A percentile compares a stretch with the other conserved stretches of the same genome.
Conservation (phyloP, 2,113 vertebrate species). For the Riparia riparia region DNA sequence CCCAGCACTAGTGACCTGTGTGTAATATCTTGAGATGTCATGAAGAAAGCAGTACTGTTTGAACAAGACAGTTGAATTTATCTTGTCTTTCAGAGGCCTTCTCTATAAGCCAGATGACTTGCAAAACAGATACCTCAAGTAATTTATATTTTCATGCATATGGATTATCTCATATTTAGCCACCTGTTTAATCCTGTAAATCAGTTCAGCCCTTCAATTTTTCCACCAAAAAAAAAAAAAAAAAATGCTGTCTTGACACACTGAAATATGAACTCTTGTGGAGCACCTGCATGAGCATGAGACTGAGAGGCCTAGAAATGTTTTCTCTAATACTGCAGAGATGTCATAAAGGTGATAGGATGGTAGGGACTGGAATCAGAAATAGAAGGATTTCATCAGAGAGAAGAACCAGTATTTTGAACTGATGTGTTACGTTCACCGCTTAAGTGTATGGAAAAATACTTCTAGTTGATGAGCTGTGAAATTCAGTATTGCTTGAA, state of each 20-base stretch:
- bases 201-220: background rate
- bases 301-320: background rate
- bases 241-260: background rate
- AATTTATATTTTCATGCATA: background rate
- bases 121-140: background rate
- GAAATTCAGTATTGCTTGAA: background rate
- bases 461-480: background rate
- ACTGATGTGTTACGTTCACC: accelerated
- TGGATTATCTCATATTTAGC: background rate
- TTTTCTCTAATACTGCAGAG: background rate
- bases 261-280: background rate
- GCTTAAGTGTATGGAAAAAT: background rate
- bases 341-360: background rate
- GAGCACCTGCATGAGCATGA: background rate
- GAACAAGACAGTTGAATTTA: background rate
- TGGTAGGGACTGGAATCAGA: background rate
- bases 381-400: background rate
- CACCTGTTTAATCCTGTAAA: background rate
- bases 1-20: background rate
- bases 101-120: background rate
- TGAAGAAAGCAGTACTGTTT: background rate
- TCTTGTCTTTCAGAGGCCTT: background rate
- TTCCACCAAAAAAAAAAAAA: background rate
- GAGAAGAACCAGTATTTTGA: accelerated
- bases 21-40: background rate